Evolutionary conservation across 2,797 vertebrate genomes (phyloP).

Genomic region (Nyctibius grandis): DNA sequence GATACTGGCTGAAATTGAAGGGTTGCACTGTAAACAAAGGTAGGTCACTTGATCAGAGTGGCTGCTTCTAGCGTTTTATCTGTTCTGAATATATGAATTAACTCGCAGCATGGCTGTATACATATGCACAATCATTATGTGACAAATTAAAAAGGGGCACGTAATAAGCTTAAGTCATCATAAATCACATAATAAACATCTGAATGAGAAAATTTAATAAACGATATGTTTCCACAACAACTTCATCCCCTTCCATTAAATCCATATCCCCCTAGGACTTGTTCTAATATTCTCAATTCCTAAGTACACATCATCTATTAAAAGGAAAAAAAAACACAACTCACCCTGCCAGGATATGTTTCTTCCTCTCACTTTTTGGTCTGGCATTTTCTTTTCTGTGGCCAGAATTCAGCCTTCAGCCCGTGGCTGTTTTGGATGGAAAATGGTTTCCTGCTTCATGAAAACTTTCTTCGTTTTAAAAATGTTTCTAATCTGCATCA

Average conservation of each 20-base stretch:
- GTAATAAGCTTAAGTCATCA: background rate
- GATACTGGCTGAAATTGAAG: background rate
- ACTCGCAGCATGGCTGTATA: background rate
- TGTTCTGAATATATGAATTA: background rate
- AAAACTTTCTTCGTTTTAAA: background rate
- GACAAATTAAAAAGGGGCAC: constrained; percentile 14
- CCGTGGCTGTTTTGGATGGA: background rate
- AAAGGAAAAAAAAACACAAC: background rate
- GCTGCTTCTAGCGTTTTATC: background rate
- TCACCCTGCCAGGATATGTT: background rate
- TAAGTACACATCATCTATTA: background rate
- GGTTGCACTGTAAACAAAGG: background rate
- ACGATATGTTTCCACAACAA: background rate
- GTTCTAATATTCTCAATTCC: background rate
- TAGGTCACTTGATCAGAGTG: background rate
- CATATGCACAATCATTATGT: background rate
- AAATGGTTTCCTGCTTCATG: background rate
- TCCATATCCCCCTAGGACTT: background rate
- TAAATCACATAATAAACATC: constrained; percentile 28
- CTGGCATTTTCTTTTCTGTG: background rate
- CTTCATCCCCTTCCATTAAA: constrained; percentile 7
- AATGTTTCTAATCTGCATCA: background rate
- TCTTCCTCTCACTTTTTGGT: background rate
- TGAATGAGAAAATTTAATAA: constrained; percentile 29
- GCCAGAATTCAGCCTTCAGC: background rate